Base-by-base conservation (phyloP, 2,888 invertebrate species). In the Crepidodera aurea region DNA sequence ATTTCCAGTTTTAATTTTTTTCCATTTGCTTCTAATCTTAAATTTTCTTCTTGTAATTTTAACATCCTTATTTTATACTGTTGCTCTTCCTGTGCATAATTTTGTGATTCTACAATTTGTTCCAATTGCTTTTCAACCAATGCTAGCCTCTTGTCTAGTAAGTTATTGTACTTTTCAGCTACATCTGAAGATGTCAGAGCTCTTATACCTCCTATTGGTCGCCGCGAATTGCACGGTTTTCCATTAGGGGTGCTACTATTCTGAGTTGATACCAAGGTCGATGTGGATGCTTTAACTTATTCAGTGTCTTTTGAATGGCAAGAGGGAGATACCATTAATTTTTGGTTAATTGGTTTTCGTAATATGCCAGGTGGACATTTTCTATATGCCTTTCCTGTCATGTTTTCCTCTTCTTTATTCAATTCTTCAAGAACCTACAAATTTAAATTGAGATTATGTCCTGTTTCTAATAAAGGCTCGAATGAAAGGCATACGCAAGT, bases 331-430 rank as follows among this genome's bases (percentile, higher is more conserved):
- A 12, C 42, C 42, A 42, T 42, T 16, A 42, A 42, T 42, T 42
- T 42, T 42, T 12, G 42, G 18, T 42, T 42, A 13, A 42, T 10
- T 42, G 42, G 42, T 15, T 42, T 42, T 42, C 16, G 3, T 15
- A 42, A 42, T 42, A 42, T 42, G 16, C 42, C 15, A 42, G 42
- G 42, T 18, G 42, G 42, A 15, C 18, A 42, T 42, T 42, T 42
- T 42, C 2, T 42, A 42, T 42, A 42, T 42, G 42, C 16, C 42
- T 42, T 42, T 15, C 15, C 6, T 42, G 42, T 8, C 4, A 12
- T 15, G 42, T 42, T 42, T 42, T 42, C 42, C 42, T 42, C 42
- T 40, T 12, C 12, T 12, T 42, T 42, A 42, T 42, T 42, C 42
- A 15, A 12, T 42, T 42, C 42, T 42, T 42, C 19, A 6, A 42